phyloP scores from a whole-genome alignment of 1,140 invertebrate genomes.

The Drosophila ficusphila region DNA sequence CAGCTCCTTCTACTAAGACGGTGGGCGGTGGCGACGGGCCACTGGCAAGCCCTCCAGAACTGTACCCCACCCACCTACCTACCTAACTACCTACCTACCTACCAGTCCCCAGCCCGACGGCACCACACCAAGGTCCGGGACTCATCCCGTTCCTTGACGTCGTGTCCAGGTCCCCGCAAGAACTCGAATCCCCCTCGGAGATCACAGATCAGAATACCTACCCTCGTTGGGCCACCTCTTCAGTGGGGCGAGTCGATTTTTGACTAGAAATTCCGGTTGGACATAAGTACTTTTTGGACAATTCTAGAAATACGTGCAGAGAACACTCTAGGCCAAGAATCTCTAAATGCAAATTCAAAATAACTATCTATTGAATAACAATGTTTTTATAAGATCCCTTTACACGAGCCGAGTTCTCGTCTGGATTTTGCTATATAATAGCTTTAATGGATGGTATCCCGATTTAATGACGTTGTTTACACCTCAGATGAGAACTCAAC shows the following conservation, averaged over 20 bases:
- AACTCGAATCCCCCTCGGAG: slow-evolving; percentile 13
- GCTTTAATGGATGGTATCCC: no score
- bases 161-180: slow-evolving; percentile 2
- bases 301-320: not conserved
- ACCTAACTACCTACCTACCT: no score
- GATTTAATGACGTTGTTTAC: no score
- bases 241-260: slow-evolving; percentile 7
- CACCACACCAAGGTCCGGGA: slow-evolving; percentile 27
- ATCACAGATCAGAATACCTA: slow-evolving; percentile 34
- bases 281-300: not conserved
- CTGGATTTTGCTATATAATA: no score
- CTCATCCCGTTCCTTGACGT: slow-evolving; percentile 16
- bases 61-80: not conserved
- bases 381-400: no score
- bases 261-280: not conserved
- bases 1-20: slow-evolving; percentile 82
- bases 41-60: slow-evolving; percentile 19
- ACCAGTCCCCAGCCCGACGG: slow-evolving; percentile 1
- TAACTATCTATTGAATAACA: no score
- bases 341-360: no score
- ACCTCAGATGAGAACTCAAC: not conserved
- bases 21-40: slow-evolving; percentile 19
- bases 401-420: no score
- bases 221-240: slow-evolving; percentile 3
- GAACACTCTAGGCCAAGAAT: no score